Conservation (phyloP, 2,888 invertebrate genomes). For the Hyppa rectilinea region DNA sequence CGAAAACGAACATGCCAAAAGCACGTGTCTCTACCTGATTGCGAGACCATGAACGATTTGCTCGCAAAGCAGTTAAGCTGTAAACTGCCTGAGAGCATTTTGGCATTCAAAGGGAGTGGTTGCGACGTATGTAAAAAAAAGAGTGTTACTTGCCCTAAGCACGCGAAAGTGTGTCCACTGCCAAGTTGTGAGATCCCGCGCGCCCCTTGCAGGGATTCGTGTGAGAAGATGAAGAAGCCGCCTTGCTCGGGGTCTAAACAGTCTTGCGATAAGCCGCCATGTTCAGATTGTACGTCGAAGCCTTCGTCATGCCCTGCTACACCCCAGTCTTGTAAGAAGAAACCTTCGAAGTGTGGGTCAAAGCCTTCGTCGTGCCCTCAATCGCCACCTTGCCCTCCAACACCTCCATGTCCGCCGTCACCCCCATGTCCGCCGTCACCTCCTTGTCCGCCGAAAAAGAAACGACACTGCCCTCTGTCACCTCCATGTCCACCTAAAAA, state of each 20-base stretch:
- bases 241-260: conserved; percentile 53
- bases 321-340: neutral
- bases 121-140: conserved; percentile 66
- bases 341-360: neutral
- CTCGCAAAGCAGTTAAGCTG: conserved; percentile 52
- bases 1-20: conserved; percentile 66
- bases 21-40: conserved; percentile 74
- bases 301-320: conserved; percentile 4
- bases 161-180: conserved; percentile 59
- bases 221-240: conserved; percentile 62
- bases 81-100: conserved; percentile 68
- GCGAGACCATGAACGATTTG: conserved; percentile 63
- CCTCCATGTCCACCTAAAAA: neutral
- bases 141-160: conserved; percentile 61
- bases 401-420: neutral
- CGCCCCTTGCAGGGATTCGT: conserved; percentile 65
- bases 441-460: neutral
- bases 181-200: conserved; percentile 65
- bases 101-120: conserved; percentile 67
- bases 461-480: neutral
- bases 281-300: no score
- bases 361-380: neutral
- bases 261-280: conserved; percentile 38
- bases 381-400: accelerated
- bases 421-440: neutral